Evolutionary conservation across 1,140 invertebrate species (phyloP), one percentile per base, ranked within the genome.

Genomic region (Cotesia chilonis): DNA sequence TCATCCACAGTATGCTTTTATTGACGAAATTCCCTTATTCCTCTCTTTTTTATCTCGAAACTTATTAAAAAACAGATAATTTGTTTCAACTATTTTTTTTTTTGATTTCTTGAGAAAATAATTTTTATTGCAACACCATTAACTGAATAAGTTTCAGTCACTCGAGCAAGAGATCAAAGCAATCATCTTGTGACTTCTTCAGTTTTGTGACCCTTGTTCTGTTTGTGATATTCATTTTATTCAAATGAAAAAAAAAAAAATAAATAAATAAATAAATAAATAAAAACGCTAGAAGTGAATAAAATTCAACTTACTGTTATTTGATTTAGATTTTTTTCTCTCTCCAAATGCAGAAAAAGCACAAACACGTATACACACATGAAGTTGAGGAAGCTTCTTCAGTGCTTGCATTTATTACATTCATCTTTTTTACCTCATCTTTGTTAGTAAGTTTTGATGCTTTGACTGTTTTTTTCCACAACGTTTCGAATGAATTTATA

Each of bases 351-450:
- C 63, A 14, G 63, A n/a, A 65, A 65, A 41, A 65, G 63, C n/a
- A 65, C 63, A 65, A 14, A 36, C 36, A 47, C 63, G 41, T 10
- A 47, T 10, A 47, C 41, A 47, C 10, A 10, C 41, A 7, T 10
- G 10, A 10, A 6, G 10, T 6, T 2, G 41, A 47, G 10, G 36
- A 14, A 38, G 63, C 63, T 65, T 65, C 38, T 7, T 65, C 38
- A 65, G 63, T 65, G 17, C 37, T 65, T 65, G 63, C 35, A 65
- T 36, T 65, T 65, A 65, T 65, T 65, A 65, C 63, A 65, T 65
- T 20, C 36, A 9, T 37, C 10, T 65, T 65, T 47, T 65, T 65
- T 35, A 35, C 35, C 41, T 10, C 5, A 4, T 35, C 36, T 47
- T 65, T 37, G 17, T 37, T 14, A 4, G 14, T 20, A 2, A 1